Base-by-base conservation (phyloP, 1,140 invertebrate genomes). In the Andricus grossulariae region DNA sequence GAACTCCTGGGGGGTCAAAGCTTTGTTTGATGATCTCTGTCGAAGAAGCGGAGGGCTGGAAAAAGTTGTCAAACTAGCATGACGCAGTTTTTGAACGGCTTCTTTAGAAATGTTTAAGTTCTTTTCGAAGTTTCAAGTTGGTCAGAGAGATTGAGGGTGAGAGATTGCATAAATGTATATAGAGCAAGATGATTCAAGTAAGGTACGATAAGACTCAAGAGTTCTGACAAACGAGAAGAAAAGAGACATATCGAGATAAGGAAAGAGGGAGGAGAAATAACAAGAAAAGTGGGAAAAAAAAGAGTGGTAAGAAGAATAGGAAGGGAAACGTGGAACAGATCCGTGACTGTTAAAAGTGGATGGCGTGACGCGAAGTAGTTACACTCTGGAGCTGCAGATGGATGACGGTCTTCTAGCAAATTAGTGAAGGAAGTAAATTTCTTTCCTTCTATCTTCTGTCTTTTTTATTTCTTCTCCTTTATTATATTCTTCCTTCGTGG, bases 291-390 rank as follows among this genome's bases (percentile, higher is more conserved):
- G 16, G 21, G 32, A 73, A 77, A 57, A 50, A 76, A 45, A n/a
- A 55, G n/a, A 55, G 10, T 49, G 19, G 66, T 66, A 21, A 15
- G 32, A 78, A 73, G 49, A 71, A 70, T 74, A 72, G 32, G 60
- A 76, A 74, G 76, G 75, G 71, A 79, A 72, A 39, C 32, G 49
- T 18, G 21, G 66, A 78, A 80, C 70, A 72, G 32, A 49, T 39
- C 78, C 55, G 78, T 76, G 70, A 77, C 71, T 73, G 52, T 72
- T 66, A n/a, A 71, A 74, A 80, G 80, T 77, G 57, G 77, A 73
- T 84, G 66, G 73, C 78, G 80, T 84, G 82, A 86, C 78, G 73
- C 49, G 45, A 52, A 71, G 76, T 77, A 80, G 76, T 84, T 85
- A 84, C 73, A 78, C 79, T 52, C 52, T 72, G 70, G 54, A 79